Conservation (phyloP, 2,888 invertebrate species). For the Drosophila nigricruria region DNA sequence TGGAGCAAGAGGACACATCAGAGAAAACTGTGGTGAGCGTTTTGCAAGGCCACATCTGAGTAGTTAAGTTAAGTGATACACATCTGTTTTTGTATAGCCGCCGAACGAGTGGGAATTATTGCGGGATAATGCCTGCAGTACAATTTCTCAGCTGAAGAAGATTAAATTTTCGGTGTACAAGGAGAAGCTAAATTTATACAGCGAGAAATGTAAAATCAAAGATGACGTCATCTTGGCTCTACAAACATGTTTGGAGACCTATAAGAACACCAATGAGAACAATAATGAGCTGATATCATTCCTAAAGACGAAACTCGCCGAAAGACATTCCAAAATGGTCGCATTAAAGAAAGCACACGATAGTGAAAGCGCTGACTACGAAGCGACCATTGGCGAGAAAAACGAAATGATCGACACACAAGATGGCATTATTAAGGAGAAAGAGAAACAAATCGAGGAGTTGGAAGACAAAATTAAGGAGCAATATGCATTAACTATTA, state of each 20-base stretch:
- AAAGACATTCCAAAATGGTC: constrained; percentile 19
- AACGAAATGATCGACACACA: constrained; percentile 15
- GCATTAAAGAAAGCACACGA: constrained; percentile 12
- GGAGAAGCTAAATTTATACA: constrained; percentile 36
- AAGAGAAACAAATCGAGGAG: constrained; percentile 18
- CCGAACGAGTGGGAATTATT: constrained; percentile 28
- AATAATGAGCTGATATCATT: constrained; percentile 20
- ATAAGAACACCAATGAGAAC: constrained; percentile 29
- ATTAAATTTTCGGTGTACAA: constrained; percentile 38
- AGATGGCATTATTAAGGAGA: background rate
- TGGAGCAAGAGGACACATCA: constrained; percentile 28
- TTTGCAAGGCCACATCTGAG: background rate
- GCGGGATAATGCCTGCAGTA: constrained; percentile 23
- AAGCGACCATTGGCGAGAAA: constrained; percentile 17
- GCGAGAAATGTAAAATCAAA: constrained; percentile 38
- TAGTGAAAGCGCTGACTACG: background rate
- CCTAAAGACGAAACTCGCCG: constrained; percentile 28
- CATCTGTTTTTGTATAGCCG: constrained; percentile 7
- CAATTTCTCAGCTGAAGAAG: constrained; percentile 28
- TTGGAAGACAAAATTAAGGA: constrained; percentile 16
- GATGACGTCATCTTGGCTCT: constrained; percentile 39
- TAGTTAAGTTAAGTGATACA: background rate
- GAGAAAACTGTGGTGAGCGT: constrained; percentile 24
- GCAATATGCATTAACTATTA: background rate
- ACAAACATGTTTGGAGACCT: constrained; percentile 38